A percentile compares a stretch with the other conserved stretches of the same genome.
Conservation (phyloP, 2,113 vertebrate species). For the Otus sunia region DNA sequence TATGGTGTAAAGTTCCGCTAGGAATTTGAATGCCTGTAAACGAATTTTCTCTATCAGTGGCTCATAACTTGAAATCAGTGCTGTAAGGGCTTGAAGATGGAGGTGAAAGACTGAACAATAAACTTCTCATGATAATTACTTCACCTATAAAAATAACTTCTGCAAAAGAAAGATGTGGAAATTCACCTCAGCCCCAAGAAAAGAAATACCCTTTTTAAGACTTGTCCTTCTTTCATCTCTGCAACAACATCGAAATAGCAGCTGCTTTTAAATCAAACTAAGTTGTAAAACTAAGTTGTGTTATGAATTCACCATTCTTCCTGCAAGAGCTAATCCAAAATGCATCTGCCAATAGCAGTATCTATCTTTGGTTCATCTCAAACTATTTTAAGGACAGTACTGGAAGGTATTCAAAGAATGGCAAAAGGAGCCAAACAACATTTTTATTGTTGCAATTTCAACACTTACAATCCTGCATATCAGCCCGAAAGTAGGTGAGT, state of each 20-base stretch:
- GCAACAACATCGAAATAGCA: not conserved
- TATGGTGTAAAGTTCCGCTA: not conserved
- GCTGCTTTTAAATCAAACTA: not conserved
- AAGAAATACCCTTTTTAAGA: not conserved
- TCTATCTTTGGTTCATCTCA: not conserved
- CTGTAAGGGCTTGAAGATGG: not conserved
- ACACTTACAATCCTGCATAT: not conserved
- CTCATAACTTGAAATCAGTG: not conserved
- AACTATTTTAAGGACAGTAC: slow-evolving; percentile 7
- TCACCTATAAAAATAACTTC: not conserved
- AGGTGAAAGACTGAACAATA: not conserved
- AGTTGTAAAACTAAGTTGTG: not conserved
- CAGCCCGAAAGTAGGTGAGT: not conserved
- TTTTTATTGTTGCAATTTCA: not conserved
- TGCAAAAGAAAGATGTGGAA: not conserved
- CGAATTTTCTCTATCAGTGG: not conserved
- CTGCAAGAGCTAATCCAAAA: not conserved
- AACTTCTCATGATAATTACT: not conserved
- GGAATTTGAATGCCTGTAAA: not conserved
- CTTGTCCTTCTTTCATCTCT: not conserved
- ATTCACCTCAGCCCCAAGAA: not conserved
- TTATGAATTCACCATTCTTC: not conserved
- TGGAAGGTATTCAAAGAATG: slow-evolving; percentile 25
- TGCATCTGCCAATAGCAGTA: not conserved
- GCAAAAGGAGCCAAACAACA: not conserved